Evolutionary conservation across 2,888 invertebrate species (phyloP), one percentile per base, ranked within the genome.

Genomic region (Smittia aterrima): DNA sequence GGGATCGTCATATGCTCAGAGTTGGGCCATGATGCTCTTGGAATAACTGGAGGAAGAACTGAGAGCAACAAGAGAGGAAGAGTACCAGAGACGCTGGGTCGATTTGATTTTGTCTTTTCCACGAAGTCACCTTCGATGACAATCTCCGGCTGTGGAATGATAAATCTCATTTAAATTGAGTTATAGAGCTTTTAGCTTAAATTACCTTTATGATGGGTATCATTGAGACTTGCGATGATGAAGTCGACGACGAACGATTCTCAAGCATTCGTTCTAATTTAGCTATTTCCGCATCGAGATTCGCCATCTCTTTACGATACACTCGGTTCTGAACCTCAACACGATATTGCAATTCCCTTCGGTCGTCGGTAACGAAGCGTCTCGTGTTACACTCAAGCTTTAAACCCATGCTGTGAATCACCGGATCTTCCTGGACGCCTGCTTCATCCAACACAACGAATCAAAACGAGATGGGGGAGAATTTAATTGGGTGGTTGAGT

Each of bases 261-360:
- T 90, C 88, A 6, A 90, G 84, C 76, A 92, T 80, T 74, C 89
- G 88, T 80, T 93, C 92, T 77, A 94, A 82, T 75, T 90, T 87
- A 7, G 87, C 87, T 68, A 93, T 91, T 82, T 94, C 93, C 67
- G 88, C 87, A 80, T 94, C 93, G 66, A 93, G 81, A 16, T 90
- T 89, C 7, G 90, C 89, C 77, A 96, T 88, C 81, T 95, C 93
- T 77, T 91, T 86, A 79, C 90, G 90, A 80, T 94, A 95, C 3
- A 95, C 95, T 77, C 91, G 88, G 83, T 96, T 96, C 83, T 95
- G 95, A 72, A 96, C 92, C 82, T 96, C 94, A 66, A 95, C 92
- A 75, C 96, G 86, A 81, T 93, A 93, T 79, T 92, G 90, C 16
- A 92, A 83, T 79, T 96, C 96, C 77, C 89, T 86, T 67, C 88